phyloP scores from a whole-genome alignment of 1,140 invertebrate genomes.

The Alviniconcha marisindica region DNA sequence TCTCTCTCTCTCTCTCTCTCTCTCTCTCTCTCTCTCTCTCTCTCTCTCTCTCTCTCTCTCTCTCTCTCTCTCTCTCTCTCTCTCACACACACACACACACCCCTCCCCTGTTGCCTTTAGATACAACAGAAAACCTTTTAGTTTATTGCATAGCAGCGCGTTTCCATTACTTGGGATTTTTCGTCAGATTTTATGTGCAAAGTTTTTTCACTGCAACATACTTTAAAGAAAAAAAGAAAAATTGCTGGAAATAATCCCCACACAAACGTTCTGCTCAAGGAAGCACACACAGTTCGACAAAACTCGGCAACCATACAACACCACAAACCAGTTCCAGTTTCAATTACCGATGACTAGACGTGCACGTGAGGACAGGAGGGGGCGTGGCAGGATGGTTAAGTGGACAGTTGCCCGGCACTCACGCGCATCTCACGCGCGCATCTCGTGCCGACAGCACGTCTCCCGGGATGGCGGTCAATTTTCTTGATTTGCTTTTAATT shows the following conservation, averaged over 20 bases:
- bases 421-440: constrained; percentile 2
- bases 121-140: neutral
- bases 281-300: neutral
- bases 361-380: constrained; percentile 14
- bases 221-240: no score
- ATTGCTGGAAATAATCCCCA: no score
- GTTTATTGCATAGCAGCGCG: no score
- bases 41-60: neutral
- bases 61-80: constrained; percentile 21
- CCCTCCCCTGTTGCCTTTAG: neutral
- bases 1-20: constrained; percentile 19
- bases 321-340: constrained; percentile 4
- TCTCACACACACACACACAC: constrained; percentile 14
- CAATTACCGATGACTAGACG: neutral
- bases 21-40: neutral
- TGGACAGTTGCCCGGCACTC: constrained; percentile 36
- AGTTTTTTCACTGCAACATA: no score
- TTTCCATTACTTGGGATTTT: no score
- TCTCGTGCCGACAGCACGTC: constrained; percentile 32
- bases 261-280: no score
- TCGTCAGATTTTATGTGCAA: no score
- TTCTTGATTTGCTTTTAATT: constrained; percentile 45
- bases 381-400: constrained; percentile 23
- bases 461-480: constrained; percentile 28
- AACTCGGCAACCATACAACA: neutral